phyloP scores from a whole-genome alignment of 2,113 vertebrate genomes.

The Fregata magnificens region DNA sequence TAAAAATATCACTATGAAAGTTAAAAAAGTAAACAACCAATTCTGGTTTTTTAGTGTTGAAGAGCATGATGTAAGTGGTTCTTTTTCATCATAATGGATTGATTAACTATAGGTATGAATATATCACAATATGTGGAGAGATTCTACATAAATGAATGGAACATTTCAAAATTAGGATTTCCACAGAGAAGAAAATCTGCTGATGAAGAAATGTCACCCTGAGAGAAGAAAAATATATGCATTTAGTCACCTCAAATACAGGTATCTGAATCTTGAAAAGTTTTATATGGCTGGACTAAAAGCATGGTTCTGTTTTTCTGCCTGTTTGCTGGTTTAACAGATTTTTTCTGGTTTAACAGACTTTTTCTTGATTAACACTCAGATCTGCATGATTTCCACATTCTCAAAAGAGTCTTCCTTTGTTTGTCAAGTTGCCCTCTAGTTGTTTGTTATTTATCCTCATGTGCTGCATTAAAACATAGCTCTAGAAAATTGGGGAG shows the following conservation, averaged over 20 bases:
- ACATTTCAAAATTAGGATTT: neutral
- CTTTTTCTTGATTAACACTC: neutral
- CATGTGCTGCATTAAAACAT: neutral
- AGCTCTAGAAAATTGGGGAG: neutral
- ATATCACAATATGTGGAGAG: neutral
- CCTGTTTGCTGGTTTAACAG: neutral
- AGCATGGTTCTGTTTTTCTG: neutral
- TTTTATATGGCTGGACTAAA: neutral
- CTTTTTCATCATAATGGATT: neutral
- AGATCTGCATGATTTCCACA: neutral
- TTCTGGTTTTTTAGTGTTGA: neutral
- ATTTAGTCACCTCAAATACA: neutral
- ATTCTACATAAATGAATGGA: neutral
- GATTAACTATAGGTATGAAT: neutral
- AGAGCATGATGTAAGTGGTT: neutral
- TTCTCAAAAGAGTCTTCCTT: neutral
- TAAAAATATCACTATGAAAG: neutral
- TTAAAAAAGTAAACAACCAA: neutral
- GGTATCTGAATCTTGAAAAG: neutral
- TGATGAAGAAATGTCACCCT: neutral
- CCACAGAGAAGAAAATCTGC: neutral
- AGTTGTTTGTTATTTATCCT: neutral
- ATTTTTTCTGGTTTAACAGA: neutral
- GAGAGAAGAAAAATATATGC: neutral
- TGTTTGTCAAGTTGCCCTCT: neutral